phyloP scores from a whole-genome alignment of 2,113 vertebrate species.

The Alosa alosa region DNA sequence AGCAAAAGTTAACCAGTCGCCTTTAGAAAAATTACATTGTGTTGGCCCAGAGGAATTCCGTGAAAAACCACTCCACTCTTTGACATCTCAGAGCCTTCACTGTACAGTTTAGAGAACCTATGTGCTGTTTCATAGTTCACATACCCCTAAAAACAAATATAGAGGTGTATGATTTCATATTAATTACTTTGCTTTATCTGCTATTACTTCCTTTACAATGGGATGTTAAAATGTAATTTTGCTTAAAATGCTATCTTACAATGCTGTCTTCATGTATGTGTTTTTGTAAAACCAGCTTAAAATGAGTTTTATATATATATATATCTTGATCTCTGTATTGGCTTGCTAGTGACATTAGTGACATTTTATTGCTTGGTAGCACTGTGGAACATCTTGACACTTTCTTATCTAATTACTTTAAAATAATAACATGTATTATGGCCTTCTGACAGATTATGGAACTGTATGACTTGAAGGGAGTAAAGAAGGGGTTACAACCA shows the following conservation, averaged over 20 bases:
- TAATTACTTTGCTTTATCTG: not conserved
- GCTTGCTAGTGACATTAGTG: too few species aligned
- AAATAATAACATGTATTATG: not conserved
- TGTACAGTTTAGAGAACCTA: slow-evolving; percentile 52
- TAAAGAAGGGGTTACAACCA: slow-evolving; percentile 36
- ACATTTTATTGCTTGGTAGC: not conserved
- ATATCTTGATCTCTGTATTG: too few species aligned
- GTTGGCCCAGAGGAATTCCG: slow-evolving; percentile 55
- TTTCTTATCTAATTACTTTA: too few species aligned
- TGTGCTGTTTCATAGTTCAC: not conserved
- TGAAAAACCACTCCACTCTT: slow-evolving; percentile 58
- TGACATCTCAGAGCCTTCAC: slow-evolving; percentile 47
- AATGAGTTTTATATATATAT: too few species aligned
- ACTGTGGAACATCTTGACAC: not conserved
- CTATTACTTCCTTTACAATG: not conserved
- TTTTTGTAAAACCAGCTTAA: too few species aligned
- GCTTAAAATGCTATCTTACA: too few species aligned
- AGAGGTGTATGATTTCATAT: not conserved
- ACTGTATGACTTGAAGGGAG: slow-evolving; percentile 6
- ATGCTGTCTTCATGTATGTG: too few species aligned
- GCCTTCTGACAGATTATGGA: not conserved
- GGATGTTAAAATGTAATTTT: not conserved
- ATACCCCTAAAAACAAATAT: not conserved
- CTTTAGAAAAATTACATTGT: slow-evolving; percentile 57
- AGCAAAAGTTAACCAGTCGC: slow-evolving; percentile 54